Evolutionary conservation across 2,888 invertebrate genomes (phyloP).

Genomic region (Tiphia femorata): DNA sequence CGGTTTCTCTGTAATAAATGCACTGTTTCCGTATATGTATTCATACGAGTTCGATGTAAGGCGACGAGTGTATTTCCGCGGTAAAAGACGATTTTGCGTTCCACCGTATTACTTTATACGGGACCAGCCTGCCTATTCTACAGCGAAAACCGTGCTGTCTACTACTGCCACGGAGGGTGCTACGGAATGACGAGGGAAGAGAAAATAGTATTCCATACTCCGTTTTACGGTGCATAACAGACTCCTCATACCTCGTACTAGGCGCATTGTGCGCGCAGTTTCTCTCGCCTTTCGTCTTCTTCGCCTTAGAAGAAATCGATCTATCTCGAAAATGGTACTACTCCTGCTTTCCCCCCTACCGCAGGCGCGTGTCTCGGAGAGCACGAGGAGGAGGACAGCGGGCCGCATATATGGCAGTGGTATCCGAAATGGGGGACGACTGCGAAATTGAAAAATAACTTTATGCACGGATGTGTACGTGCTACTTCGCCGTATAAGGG

Average conservation of each 20-base stretch:
- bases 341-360: not conserved
- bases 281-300: slow-evolving; percentile 30
- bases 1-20: too few species aligned
- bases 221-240: slow-evolving; percentile 55
- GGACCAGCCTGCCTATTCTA: slow-evolving; percentile 32
- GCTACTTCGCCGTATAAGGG: slow-evolving; percentile 5
- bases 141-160: too few species aligned
- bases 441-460: slow-evolving; percentile 47
- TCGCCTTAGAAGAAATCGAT: slow-evolving; percentile 42
- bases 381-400: not conserved
- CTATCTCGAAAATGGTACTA: slow-evolving; percentile 25
- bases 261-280: slow-evolving; percentile 23
- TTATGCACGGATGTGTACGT: slow-evolving; percentile 25
- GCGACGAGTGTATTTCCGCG: slow-evolving; percentile 11
- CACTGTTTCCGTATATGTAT: too few species aligned
- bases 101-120: slow-evolving; percentile 44
- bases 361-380: not conserved
- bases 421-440: not conserved
- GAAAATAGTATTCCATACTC: slow-evolving; percentile 56
- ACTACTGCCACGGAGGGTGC: too few species aligned
- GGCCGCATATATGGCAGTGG: not conserved
- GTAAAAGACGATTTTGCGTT: slow-evolving; percentile 26
- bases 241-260: slow-evolving; percentile 38
- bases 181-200: too few species aligned
- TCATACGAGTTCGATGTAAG: too few species aligned